These are phyloP conservation scores for Aptenodytes patagonicus DNA, from an alignment of 2,113 vertebrate genomes.

Conservation along the genomic window DNA sequence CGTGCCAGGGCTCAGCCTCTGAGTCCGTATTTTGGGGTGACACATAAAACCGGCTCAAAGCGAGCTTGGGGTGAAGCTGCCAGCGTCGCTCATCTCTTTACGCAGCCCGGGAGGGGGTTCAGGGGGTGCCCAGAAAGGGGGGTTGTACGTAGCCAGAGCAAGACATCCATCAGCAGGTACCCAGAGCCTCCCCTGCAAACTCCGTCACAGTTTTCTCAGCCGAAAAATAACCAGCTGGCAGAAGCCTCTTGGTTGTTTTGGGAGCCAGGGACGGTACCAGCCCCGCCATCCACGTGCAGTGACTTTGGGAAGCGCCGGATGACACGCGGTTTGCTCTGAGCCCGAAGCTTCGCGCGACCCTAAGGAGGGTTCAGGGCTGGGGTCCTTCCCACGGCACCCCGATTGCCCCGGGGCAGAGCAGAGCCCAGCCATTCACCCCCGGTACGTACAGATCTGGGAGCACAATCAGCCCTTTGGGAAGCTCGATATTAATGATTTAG, in stretches of 20 bases:
- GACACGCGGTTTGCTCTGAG: rapidly evolving
- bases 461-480: background rate
- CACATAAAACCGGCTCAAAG: background rate
- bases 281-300: rapidly evolving
- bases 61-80: background rate
- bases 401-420: background rate
- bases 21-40: background rate
- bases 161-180: no score
- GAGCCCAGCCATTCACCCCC: background rate
- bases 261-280: background rate
- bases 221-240: background rate
- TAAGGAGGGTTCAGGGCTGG: background rate
- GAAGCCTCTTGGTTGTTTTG: background rate
- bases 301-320: background rate
- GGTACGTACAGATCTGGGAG: background rate
- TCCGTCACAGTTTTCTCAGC: background rate
- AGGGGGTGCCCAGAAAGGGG: background rate
- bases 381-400: background rate
- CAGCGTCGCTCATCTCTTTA: rapidly evolving
- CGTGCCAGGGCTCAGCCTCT: background rate
- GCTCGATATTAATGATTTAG: background rate
- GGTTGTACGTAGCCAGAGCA: rapidly evolving
- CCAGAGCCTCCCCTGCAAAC: background rate
- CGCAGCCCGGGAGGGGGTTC: rapidly evolving
- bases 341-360: rapidly evolving